phyloP scores from a whole-genome alignment of 2,113 vertebrate genomes.

The Gavialis gangeticus region DNA sequence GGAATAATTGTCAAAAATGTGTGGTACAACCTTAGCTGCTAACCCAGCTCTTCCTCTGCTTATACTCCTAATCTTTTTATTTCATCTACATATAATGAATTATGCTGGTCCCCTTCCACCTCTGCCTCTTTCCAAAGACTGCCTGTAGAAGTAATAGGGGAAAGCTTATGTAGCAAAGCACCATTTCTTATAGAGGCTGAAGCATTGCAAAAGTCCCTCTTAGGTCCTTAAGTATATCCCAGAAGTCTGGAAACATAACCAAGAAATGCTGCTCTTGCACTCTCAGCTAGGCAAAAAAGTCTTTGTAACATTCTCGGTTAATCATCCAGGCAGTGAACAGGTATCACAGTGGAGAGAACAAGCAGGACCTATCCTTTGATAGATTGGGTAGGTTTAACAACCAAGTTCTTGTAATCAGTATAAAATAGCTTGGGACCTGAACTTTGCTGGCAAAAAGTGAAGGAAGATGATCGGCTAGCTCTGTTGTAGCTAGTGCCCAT shows the following conservation, averaged over 20 bases:
- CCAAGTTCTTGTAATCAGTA: not conserved
- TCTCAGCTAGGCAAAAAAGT: constrained; percentile 19
- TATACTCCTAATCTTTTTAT: constrained; percentile 38
- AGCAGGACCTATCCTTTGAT: not conserved
- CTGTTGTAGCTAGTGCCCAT: not conserved
- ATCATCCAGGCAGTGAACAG: not conserved
- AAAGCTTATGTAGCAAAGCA: constrained; percentile 1
- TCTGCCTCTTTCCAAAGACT: not conserved
- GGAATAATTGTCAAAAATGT: constrained; percentile 13
- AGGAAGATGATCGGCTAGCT: not conserved
- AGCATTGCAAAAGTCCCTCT: not conserved
- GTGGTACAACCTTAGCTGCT: not conserved
- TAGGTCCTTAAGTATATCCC: not conserved
- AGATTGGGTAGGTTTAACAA: not conserved
- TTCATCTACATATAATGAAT: constrained; percentile 56
- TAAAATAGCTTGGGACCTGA: constrained; percentile 3
- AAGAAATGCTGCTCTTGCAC: not conserved
- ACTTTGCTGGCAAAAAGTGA: not conserved
- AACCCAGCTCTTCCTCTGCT: not conserved
- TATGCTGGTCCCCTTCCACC: constrained; percentile 18
- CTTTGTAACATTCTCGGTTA: not conserved
- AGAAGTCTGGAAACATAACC: not conserved
- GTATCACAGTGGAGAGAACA: constrained; percentile 21
- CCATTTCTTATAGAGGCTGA: not conserved
- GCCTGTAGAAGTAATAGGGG: not conserved